Conservation (phyloP, 2,888 invertebrate species). For the Linyphia triangularis region DNA sequence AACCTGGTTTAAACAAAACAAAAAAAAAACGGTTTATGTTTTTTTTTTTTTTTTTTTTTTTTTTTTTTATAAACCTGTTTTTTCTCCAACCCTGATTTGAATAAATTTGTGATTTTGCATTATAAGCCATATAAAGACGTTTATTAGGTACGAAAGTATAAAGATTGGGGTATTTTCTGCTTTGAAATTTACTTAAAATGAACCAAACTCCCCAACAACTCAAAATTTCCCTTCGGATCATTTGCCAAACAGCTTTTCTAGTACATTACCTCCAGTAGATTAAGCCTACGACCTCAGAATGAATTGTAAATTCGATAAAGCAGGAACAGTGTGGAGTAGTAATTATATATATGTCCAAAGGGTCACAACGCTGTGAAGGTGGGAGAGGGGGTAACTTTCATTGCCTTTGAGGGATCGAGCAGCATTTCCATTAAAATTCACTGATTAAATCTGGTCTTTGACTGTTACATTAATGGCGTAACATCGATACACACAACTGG, state of each 20-base stretch:
- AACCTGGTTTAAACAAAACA: too few relatives aligned
- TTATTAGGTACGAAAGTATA: too few relatives aligned
- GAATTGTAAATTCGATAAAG: conserved; percentile 45
- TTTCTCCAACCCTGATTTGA: too few relatives aligned
- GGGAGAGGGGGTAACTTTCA: conserved; percentile 14
- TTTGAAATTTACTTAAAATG: too few relatives aligned
- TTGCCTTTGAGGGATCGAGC: conserved; percentile 34
- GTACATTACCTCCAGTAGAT: conserved; percentile 33
- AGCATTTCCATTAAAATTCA: conserved; percentile 47
- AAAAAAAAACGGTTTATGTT: too few relatives aligned
- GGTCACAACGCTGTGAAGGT: neutral
- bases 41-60: too few relatives aligned
- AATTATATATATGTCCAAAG: conserved; percentile 38
- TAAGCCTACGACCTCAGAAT: neutral
- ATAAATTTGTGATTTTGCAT: too few relatives aligned
- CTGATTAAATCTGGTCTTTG: conserved; percentile 56
- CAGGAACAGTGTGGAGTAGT: conserved; percentile 36
- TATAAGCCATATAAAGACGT: too few relatives aligned
- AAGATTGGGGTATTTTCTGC: too few relatives aligned
- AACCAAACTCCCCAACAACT: too few relatives aligned
- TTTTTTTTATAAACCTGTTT: too few relatives aligned
- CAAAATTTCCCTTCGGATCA: neutral
- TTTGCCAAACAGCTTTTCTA: neutral
- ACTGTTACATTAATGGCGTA: conserved; percentile 39
- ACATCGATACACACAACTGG: conserved; percentile 11